A percentile compares a stretch with the other conserved stretches of the same genome.
Conservation (phyloP, 2,797 vertebrate genomes). For the Heterohyrax brucei region DNA sequence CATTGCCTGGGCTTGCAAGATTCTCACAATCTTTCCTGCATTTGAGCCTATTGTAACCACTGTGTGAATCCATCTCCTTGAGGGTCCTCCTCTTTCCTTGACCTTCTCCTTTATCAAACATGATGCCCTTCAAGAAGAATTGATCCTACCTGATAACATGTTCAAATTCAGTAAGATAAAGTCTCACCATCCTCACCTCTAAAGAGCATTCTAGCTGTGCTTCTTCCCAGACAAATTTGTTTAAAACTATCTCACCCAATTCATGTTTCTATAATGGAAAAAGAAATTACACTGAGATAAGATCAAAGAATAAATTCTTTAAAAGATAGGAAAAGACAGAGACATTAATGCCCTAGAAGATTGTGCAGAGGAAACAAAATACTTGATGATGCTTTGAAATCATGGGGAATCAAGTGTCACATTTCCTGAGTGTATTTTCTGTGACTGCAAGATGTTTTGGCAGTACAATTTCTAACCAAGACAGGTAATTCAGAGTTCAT, state of each 20-base stretch:
- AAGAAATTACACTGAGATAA: conserved; percentile 52
- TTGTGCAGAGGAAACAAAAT: conserved; percentile 47
- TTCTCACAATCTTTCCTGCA: too few relatives aligned
- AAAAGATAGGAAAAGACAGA: conserved; percentile 59
- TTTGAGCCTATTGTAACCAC: too few relatives aligned
- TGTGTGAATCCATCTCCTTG: too few relatives aligned
- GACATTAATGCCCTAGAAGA: conserved; percentile 34
- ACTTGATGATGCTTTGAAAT: conserved; percentile 60
- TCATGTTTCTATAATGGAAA: not conserved
- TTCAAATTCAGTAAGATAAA: too few relatives aligned
- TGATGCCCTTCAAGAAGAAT: too few relatives aligned
- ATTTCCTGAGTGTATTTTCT: conserved; percentile 75
- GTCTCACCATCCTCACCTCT: too few relatives aligned
- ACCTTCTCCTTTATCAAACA: too few relatives aligned
- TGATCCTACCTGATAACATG: too few relatives aligned
- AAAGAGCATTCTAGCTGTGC: too few relatives aligned
- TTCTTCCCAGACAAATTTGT: not conserved
- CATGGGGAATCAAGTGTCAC: conserved; percentile 42
- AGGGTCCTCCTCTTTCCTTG: too few relatives aligned
- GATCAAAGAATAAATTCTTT: conserved; percentile 68
- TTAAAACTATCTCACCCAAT: conserved; percentile 57
- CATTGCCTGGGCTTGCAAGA: too few relatives aligned
- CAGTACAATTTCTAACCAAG: conserved; percentile 67
- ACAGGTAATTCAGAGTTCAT: conserved; percentile 81
- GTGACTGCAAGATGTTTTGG: conserved; percentile 68